Evolutionary conservation across 2,888 invertebrate genomes (phyloP).

Genomic region (Bimastos eiseni): DNA sequence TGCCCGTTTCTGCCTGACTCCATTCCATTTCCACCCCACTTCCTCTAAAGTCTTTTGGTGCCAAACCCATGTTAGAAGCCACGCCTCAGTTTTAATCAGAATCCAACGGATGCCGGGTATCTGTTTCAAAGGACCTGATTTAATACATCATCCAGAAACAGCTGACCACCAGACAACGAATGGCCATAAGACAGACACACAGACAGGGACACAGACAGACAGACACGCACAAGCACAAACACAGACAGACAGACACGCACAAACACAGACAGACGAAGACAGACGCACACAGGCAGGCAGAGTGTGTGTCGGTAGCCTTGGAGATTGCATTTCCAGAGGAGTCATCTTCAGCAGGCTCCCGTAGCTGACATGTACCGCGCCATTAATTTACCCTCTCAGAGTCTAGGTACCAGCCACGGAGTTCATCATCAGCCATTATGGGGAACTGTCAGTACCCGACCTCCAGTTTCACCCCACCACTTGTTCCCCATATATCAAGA

Average conservation of each 20-base stretch:
- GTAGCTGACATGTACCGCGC: background rate
- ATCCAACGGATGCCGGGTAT: background rate
- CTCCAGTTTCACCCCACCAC: background rate
- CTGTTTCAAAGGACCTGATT: slow-evolving; percentile 5
- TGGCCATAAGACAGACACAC: background rate
- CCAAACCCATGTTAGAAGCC: background rate
- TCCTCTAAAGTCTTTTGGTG: too few species aligned
- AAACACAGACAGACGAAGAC: background rate
- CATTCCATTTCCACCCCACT: background rate
- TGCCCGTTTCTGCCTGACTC: background rate
- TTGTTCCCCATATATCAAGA: background rate
- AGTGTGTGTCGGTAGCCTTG: background rate
- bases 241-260: background rate
- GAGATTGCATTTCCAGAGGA: background rate
- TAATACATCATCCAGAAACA: background rate
- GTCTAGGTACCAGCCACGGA: background rate
- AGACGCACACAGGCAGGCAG: background rate
- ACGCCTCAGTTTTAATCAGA: background rate
- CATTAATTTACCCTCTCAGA: slow-evolving; percentile 5
- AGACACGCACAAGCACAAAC: background rate
- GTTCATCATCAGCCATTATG: background rate
- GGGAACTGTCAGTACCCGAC: background rate
- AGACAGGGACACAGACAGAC: background rate
- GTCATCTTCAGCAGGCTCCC: background rate
- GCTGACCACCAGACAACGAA: background rate